Conservation (phyloP, 2,797 vertebrate species). For the Falco cherrug region DNA sequence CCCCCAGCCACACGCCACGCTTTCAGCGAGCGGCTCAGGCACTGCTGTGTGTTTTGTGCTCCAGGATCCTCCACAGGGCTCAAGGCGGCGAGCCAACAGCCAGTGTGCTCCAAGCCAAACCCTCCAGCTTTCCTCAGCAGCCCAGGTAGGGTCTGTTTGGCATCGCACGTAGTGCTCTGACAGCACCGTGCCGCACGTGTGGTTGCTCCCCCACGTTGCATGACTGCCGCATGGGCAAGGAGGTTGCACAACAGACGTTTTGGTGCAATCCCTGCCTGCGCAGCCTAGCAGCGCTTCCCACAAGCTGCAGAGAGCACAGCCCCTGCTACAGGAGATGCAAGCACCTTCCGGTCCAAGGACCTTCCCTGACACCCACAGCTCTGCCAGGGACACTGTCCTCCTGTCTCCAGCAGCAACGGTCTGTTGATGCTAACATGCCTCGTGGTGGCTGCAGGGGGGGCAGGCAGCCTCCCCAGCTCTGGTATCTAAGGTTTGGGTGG, state of each 20-base stretch:
- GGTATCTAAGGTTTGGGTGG: background rate
- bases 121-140: background rate
- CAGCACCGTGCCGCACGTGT: rapidly evolving
- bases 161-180: rapidly evolving
- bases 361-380: background rate
- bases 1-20: rapidly evolving
- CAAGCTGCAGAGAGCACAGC: background rate
- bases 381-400: background rate
- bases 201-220: rapidly evolving
- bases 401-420: background rate
- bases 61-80: background rate
- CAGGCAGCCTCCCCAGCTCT: background rate
- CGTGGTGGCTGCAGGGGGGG: background rate
- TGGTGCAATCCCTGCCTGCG: rapidly evolving
- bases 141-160: no score
- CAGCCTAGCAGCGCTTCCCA: background rate
- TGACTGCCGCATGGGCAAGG: rapidly evolving
- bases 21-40: background rate
- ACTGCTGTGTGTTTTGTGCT: rapidly evolving
- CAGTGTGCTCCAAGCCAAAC: background rate
- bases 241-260: background rate
- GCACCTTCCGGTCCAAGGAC: no score
- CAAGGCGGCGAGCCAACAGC: rapidly evolving
- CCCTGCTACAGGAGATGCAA: background rate
- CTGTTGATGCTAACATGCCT: background rate